These are phyloP conservation scores for Gymnoscelis rufifasciata DNA, from an alignment of 2,888 invertebrate species.

Conservation along the genomic window DNA sequence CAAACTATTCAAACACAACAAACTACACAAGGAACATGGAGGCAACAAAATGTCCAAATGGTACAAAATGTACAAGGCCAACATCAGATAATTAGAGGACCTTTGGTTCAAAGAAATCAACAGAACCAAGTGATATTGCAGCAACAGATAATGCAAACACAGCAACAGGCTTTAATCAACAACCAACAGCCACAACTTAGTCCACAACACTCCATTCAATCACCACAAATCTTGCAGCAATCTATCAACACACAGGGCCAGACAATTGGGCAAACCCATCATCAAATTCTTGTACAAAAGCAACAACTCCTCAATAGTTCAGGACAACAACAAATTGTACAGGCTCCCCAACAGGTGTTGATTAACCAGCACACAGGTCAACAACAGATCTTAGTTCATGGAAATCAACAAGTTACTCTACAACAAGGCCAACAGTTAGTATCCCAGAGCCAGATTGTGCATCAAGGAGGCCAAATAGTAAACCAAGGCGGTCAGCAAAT, in stretches of 20 bases:
- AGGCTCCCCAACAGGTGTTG: conserved; percentile 75
- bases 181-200: conserved; percentile 66
- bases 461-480: conserved; percentile 69
- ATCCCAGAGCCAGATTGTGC: conserved; percentile 69
- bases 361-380: conserved; percentile 73
- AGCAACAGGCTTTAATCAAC: conserved; percentile 66
- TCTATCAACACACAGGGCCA: conserved; percentile 75
- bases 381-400: conserved; percentile 72
- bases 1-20: conserved; percentile 67
- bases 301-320: conserved; percentile 80
- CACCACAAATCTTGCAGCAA: conserved; percentile 80
- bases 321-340: conserved; percentile 72
- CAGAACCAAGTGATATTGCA: conserved; percentile 77
- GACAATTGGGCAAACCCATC: conserved; percentile 69
- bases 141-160: conserved; percentile 79
- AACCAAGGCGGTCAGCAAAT: conserved; percentile 70
- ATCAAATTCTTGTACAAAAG: conserved; percentile 73
- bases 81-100: conserved; percentile 71
- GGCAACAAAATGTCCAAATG: conserved; percentile 75
- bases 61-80: conserved; percentile 76
- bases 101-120: conserved; percentile 67
- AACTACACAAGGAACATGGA: conserved; percentile 62
- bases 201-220: conserved; percentile 74
- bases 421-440: conserved; percentile 72
- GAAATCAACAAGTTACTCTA: conserved; percentile 70